Conservation (phyloP, 2,888 invertebrate genomes). For the Stenurella melanura region DNA sequence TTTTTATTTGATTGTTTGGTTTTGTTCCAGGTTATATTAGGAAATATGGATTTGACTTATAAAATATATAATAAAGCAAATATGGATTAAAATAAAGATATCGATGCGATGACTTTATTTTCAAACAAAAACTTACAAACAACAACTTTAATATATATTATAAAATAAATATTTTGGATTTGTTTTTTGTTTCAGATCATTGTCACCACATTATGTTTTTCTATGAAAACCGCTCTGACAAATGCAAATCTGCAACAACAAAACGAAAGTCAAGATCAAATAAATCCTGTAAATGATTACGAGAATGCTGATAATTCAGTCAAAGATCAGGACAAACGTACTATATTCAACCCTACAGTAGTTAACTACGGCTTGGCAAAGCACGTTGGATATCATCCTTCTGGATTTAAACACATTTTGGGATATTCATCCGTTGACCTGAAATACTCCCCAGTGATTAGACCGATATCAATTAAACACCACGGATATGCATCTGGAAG, state of each 20-base stretch:
- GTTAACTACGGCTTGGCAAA: slow-evolving; percentile 64
- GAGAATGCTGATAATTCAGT: slow-evolving; percentile 53
- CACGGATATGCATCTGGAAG: slow-evolving; percentile 57
- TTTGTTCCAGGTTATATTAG: too few relatives aligned
- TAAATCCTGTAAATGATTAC: slow-evolving; percentile 66
- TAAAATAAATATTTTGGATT: too few relatives aligned
- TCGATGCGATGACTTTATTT: too few relatives aligned
- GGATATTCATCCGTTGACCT: slow-evolving; percentile 65
- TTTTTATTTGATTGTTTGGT: too few relatives aligned
- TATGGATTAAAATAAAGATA: too few relatives aligned
- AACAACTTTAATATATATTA: too few relatives aligned
- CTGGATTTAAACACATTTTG: slow-evolving; percentile 64
- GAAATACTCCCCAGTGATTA: slow-evolving; percentile 63
- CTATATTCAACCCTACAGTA: slow-evolving; percentile 61
- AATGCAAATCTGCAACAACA: slow-evolving; percentile 58
- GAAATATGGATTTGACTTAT: too few relatives aligned
- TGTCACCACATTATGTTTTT: slow-evolving; percentile 48
- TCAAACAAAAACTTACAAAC: too few relatives aligned
- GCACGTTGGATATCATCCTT: slow-evolving; percentile 65
- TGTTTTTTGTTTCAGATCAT: slow-evolving; percentile 49
- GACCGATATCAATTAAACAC: slow-evolving; percentile 60
- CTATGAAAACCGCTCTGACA: slow-evolving; percentile 52
- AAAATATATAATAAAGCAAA: too few relatives aligned
- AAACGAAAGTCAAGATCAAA: slow-evolving; percentile 55
- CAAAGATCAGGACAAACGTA: slow-evolving; percentile 68